phyloP scores from a whole-genome alignment of 2,797 vertebrate species.

The Adelosebastes latens region DNA sequence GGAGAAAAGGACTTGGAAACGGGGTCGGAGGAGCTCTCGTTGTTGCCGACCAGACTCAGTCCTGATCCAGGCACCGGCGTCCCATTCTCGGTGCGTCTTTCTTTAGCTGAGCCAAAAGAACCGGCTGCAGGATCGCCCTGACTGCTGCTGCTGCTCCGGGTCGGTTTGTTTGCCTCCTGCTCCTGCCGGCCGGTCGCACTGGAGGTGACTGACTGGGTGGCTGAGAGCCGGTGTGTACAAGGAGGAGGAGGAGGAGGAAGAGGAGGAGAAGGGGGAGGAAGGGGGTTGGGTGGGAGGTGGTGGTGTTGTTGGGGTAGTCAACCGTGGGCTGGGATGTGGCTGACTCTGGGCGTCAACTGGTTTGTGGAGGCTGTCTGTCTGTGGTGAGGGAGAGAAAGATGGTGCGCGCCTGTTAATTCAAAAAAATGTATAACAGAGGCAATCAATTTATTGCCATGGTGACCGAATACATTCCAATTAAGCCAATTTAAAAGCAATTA shows the following conservation, averaged over 20 bases:
- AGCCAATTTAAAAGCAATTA: not conserved
- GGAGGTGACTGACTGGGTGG: constrained; percentile 60
- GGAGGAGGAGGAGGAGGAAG: constrained; percentile 9
- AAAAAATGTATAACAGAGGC: not conserved
- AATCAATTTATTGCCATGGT: constrained; percentile 19
- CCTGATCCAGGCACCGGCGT: constrained; percentile 46
- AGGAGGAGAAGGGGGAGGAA: constrained; percentile 1
- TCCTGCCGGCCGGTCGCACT: constrained; percentile 48
- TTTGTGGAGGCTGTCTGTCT: not conserved
- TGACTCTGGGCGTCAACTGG: constrained; percentile 43
- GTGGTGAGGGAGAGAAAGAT: not conserved
- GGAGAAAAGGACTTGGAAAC: constrained; percentile 20
- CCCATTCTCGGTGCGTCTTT: constrained; percentile 56
- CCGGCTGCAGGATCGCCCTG: not conserved
- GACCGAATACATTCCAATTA: not conserved
- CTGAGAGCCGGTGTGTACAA: constrained; percentile 53
- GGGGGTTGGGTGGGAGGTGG: not conserved
- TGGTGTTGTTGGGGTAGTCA: constrained; percentile 18
- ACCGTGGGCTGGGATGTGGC: constrained; percentile 14
- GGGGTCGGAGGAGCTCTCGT: constrained; percentile 34
- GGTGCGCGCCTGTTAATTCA: not conserved
- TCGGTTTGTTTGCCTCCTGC: constrained; percentile 22
- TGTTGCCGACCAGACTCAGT: constrained; percentile 53
- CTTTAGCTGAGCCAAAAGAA: not conserved
- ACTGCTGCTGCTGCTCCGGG: not conserved